Conservation (phyloP, 2,888 invertebrate genomes). For the Nemotelus nigrinus region DNA sequence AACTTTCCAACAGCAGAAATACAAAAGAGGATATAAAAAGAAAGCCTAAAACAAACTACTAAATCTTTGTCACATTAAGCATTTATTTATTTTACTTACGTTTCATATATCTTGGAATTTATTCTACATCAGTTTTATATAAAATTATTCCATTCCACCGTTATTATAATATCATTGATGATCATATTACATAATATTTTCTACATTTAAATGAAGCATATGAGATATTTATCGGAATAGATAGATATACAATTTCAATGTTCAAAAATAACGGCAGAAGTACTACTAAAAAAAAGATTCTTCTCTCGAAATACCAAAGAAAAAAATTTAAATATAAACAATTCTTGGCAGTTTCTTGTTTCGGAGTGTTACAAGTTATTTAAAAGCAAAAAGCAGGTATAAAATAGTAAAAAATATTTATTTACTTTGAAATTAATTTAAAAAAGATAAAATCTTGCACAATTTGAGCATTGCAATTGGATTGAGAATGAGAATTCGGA, state of each 20-base stretch:
- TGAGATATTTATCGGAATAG: too few relatives aligned
- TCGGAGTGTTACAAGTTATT: too few relatives aligned
- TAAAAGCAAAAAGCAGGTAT: too few relatives aligned
- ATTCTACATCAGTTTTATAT: constrained; percentile 12
- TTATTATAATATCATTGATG: not conserved
- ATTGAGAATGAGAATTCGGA: not conserved
- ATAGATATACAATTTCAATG: too few relatives aligned
- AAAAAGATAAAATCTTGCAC: constrained; percentile 33
- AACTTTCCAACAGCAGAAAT: not conserved
- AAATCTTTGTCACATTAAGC: constrained; percentile 43
- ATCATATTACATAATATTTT: too few relatives aligned
- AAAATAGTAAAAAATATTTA: too few relatives aligned
- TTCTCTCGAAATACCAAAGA: too few relatives aligned
- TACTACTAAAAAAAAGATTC: too few relatives aligned
- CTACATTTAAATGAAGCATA: too few relatives aligned
- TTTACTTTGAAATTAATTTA: not conserved
- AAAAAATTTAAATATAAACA: too few relatives aligned
- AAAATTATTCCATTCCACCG: constrained; percentile 2
- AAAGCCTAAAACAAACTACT: constrained; percentile 40
- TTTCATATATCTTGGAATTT: constrained; percentile 18
- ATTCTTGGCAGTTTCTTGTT: too few relatives aligned
- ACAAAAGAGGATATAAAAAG: constrained; percentile 22
- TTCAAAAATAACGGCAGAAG: too few relatives aligned
- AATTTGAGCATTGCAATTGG: constrained; percentile 38
- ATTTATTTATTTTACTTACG: constrained; percentile 18